Base-by-base conservation (phyloP, 2,797 vertebrate genomes). In the Pangasius djambal region DNA sequence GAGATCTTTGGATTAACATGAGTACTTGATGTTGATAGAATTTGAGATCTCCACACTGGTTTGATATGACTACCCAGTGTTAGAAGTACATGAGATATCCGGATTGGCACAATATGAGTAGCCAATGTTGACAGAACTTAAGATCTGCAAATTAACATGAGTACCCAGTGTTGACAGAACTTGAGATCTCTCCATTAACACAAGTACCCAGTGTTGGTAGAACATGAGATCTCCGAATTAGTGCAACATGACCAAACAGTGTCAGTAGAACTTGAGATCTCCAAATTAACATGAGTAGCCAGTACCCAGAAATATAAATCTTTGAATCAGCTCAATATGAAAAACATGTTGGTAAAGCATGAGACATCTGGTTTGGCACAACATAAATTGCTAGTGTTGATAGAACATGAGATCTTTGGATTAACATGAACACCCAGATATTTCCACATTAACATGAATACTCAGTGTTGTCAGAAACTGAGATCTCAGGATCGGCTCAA, bases 101-200 rank as follows among this genome's bases (percentile, higher is more conserved):
- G 7, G 59, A 40, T 16, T 65, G 37, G 81, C 15, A 65, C 6
- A 13, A 59, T 20, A 57, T 2, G 78, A 59, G 78, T 12, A 81
- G 20, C 31, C 78, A 37, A 5, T 34, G 50, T 79, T 79, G 48
- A 61, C 57, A 87, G 75, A 79, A 79, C 22, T 65, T 57, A 28
- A 78, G 85, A 57, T 63, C 18, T 12, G 15, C 7, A 78, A 78
- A 78, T 55, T 78, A 82, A 82, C 77, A 57, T 72, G 50, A 87
- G 63, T 48, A 44, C 52, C 52, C 31, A n/a, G 2, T 48, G 65
- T 48, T 82, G 50, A 82, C 40, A 87, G 40, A 87, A 78, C 18
- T 81, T 48, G 31, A 81, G 86, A 61, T 52, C 52, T 52, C 37
- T 8, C 37, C n/a, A 16, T 79, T 83, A 83, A 65, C 40, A 65